Evolutionary conservation across 2,113 vertebrate species (phyloP), one percentile per base, ranked within the genome.

Genomic region (Tinamus guttatus): DNA sequence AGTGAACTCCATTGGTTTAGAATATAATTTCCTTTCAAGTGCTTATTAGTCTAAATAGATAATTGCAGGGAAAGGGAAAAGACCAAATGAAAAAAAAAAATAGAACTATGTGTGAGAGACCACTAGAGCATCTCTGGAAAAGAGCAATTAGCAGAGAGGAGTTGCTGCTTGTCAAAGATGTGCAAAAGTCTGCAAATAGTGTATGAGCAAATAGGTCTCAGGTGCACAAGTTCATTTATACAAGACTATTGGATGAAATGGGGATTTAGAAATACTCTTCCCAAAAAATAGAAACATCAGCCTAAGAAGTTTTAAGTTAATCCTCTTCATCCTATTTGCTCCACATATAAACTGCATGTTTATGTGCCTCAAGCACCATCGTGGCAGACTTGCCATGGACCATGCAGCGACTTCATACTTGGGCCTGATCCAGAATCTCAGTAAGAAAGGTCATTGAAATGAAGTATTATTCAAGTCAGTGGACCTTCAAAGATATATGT

Each of bases 21-120:
- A 82, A 65, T 56, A 84, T 36, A 84, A 94, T 82, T 96, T 34
- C 59, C 20, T 84, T 96, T 95, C 4, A 3, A 85, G 49, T 69
- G 71, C 11, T 60, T 47, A 70, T 95, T 90, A 90, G 67, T 90
- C 81, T 94, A 84, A 94, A 83, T 22, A 89, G 75, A 77, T 91
- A 92, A 89, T 71, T 92, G 24, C 75, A 79, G 27, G 24, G 27
- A 92, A 27, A 75, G 41, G n/a, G 58, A 77, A 90, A 77, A 92
- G 11, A 60, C 9, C 32, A 65, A 47, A 47, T 73, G 30, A 27
- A 87, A 70, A 89, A 70, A 89, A 90, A 91, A 64, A 93, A 47
- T 78, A 54, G 14, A 85, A 11, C 87, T 92, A 60, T 60, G 3
- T 77, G 5, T 69, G 84, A 95, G 30, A 85, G 49, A 96, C 43